Evolutionary conservation across 2,797 vertebrate genomes (phyloP).

Genomic region (Nothura maculosa): DNA sequence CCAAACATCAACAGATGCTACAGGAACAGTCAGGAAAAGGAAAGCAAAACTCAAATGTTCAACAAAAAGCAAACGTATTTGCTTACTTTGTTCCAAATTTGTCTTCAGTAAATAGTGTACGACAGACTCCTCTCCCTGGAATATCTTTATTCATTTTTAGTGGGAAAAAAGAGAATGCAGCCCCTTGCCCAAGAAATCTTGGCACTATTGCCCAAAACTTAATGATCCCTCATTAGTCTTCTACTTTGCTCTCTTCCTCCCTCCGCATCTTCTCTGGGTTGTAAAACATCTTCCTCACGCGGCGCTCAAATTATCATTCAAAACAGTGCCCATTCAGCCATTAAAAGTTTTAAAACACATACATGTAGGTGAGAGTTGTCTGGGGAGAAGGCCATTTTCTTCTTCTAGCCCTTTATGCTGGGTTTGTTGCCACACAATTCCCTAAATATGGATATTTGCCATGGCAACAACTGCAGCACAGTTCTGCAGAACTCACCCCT

Average conservation of each 20-base stretch:
- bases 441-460: slow-evolving; percentile 61
- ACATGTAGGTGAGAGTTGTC: not conserved
- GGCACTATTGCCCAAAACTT: not conserved
- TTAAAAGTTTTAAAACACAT: not conserved
- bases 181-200: not conserved
- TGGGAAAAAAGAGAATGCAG: not conserved
- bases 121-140: not conserved
- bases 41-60: rapidly evolving
- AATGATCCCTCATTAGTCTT: not conserved
- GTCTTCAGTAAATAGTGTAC: not conserved
- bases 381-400: not conserved
- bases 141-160: not conserved
- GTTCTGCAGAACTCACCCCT: slow-evolving; percentile 41
- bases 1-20: not conserved
- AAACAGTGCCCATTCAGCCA: not conserved
- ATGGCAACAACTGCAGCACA: slow-evolving; percentile 51
- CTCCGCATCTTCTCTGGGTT: not conserved
- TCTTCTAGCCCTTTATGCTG: not conserved
- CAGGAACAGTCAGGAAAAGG: not conserved
- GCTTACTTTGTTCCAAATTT: not conserved
- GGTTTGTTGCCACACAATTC: slow-evolving; percentile 24
- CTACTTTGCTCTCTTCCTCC: not conserved
- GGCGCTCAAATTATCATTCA: not conserved
- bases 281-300: not conserved
- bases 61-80: not conserved